Evolutionary conservation across 2,113 vertebrate species (phyloP), one percentile per base, ranked within the genome.

Genomic region (Anser cygnoides): DNA sequence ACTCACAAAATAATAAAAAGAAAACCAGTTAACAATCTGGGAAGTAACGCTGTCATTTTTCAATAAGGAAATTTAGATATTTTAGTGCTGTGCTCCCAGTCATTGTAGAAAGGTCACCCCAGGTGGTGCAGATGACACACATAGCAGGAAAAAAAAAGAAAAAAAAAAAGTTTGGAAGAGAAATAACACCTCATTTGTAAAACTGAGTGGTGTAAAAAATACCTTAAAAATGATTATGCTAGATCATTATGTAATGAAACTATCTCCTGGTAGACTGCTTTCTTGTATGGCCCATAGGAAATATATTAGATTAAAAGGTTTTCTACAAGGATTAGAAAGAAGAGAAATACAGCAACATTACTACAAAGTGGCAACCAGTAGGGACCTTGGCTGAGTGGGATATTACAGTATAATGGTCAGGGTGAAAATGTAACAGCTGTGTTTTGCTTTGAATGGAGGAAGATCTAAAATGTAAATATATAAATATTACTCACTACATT

Each of bases 381-480:
- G 62, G 61, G 50, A 39, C 46, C 37, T 5, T 84, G 68, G 16
- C 52, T 78, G 35, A 54, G 33, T 68, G n/a, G 19, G 22, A 52
- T 61, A 84, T 39, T 33, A 54, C 50, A 70, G 35, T 29, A 46
- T 87, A 89, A 90, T 25, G 50, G n/a, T 44, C 80, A 79, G 35
- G 25, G 41, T 77, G 52, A 97, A 95, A 85, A 84, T 55, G 3
- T 6, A 90, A 68, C 84, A 95, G 66, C 83, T 94, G 62, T 94
- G 80, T 95, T 97, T 95, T 92, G 18, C 78, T 92, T 88, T 87
- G 61, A 93, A 79, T 67, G 33, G 49, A 95, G 71, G 21, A 96
- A 8, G 28, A 79, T 67, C 43, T 37, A 12, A 81, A 82, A 92
- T 87, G 63, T 76, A 95, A 86, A 94, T 94, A 94, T 74, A 89